Evolutionary conservation across 1,140 invertebrate species (phyloP), one percentile per base, ranked within the genome.

Genomic region (Eurytemora carolleeae): DNA sequence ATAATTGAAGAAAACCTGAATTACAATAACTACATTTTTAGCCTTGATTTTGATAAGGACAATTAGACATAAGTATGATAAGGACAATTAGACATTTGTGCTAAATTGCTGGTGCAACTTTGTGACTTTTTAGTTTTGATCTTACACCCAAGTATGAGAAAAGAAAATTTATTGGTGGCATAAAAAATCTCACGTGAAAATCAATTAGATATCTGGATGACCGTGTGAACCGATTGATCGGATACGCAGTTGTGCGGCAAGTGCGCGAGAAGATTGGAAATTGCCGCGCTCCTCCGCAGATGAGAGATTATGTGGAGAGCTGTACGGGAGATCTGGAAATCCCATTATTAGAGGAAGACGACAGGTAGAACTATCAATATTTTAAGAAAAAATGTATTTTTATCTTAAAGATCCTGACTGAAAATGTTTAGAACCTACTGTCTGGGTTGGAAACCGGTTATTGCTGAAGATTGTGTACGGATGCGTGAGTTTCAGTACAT

Each of bases 221-320:
- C 67, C 71, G 74, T 57, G 72, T 74, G 1, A 76, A 75, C n/a
- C 68, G 77, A 57, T 70, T 79, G 12, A 73, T 79, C 69, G 77
- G 77, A 21, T 77, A 77, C 66, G 76, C 73, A 16, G 70, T 75
- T 21, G 68, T 79, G 58, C 65, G 77, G 63, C 76, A 79, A 68
- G 67, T 75, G 2, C 67, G 77, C 61, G 67, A 72, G 1, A 69
- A 67, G 65, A 63, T 66, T 57, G 66, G 16, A 25, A 66, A 21
- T 63, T 78, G 26, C 62, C 75, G 60, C 60, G 31, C 31, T 12
- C 31, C 31, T n/a, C 31, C n/a, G 7, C 31, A 44, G 31, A 44
- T 44, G 31, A 44, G 31, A 44, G 31, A 44, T 44, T 44, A 44
- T 44, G 31, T 44, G 31, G 31, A 44, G 31, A 44, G 31, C n/a